A percentile compares a stretch with the other conserved stretches of the same genome.
phyloP scores from a whole-genome alignment of 2,888 invertebrate genomes.

The Linyphia triangularis region DNA sequence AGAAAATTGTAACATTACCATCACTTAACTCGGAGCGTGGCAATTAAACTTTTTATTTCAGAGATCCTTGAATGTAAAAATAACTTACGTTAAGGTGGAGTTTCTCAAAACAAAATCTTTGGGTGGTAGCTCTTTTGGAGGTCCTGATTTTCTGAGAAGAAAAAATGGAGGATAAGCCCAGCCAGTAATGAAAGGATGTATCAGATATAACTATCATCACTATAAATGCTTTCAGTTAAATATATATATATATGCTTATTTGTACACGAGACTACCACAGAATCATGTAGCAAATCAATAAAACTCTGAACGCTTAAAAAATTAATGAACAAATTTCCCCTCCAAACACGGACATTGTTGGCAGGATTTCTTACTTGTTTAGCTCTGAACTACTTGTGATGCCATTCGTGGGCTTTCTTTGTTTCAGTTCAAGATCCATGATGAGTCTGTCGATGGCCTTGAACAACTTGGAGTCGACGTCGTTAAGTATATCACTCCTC shows the following conservation, averaged over 20 bases:
- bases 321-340: too few species aligned
- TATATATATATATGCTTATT: too few species aligned
- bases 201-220: background rate
- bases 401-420: constrained; percentile 57
- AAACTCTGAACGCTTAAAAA: too few species aligned
- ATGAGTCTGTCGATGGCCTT: constrained; percentile 67
- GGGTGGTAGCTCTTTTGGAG: constrained; percentile 80
- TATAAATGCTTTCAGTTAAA: too few species aligned
- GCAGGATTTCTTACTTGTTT: constrained; percentile 16
- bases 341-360: too few species aligned
- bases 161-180: too few species aligned
- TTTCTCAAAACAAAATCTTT: constrained; percentile 87
- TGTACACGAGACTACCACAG: too few species aligned
- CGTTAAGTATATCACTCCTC: constrained; percentile 65
- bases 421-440: constrained; percentile 64
- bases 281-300: too few species aligned
- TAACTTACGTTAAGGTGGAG: constrained; percentile 86
- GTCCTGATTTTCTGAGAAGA: constrained; percentile 9
- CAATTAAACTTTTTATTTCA: background rate
- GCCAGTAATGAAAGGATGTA: background rate
- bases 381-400: background rate
- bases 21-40: background rate
- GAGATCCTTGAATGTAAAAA: background rate
- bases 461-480: constrained; percentile 59
- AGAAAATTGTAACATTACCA: too few species aligned